Evolutionary conservation across 2,888 invertebrate genomes (phyloP).

Genomic region (Tanytarsus gracilentus): DNA sequence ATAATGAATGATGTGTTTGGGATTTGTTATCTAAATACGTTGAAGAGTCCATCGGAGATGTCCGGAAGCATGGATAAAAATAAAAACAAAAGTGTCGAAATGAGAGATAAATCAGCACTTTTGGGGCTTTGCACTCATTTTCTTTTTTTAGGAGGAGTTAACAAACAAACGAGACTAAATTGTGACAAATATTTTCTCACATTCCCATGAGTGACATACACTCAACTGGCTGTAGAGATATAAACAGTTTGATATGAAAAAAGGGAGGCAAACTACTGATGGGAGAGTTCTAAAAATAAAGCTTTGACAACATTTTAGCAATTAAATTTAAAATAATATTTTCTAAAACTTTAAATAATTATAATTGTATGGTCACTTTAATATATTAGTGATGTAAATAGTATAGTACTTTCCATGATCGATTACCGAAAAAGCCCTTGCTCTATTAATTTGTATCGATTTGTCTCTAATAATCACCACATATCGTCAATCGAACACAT

Average conservation of each 20-base stretch:
- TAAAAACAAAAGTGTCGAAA: slow-evolving; percentile 22
- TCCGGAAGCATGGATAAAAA: slow-evolving; percentile 1
- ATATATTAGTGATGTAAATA: too few species aligned
- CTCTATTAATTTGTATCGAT: slow-evolving; percentile 20
- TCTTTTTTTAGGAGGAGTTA: too few species aligned
- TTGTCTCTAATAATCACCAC: slow-evolving; percentile 6
- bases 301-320: too few species aligned
- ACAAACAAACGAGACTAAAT: too few species aligned
- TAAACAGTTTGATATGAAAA: background rate
- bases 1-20: slow-evolving; percentile 47
- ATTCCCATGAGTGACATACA: background rate
- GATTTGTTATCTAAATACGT: slow-evolving; percentile 44
- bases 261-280: background rate
- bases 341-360: too few species aligned
- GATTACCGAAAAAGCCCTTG: too few species aligned
- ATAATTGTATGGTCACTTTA: too few species aligned
- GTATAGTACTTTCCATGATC: too few species aligned
- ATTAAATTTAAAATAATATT: too few species aligned
- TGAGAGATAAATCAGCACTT: slow-evolving; percentile 11
- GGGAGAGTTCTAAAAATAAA: too few species aligned
- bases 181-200: background rate
- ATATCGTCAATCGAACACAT: too few species aligned
- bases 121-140: slow-evolving; percentile 2
- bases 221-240: background rate
- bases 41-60: background rate